Evolutionary conservation across 2,888 invertebrate genomes (phyloP).

Genomic region (Drosophila kanekoi): DNA sequence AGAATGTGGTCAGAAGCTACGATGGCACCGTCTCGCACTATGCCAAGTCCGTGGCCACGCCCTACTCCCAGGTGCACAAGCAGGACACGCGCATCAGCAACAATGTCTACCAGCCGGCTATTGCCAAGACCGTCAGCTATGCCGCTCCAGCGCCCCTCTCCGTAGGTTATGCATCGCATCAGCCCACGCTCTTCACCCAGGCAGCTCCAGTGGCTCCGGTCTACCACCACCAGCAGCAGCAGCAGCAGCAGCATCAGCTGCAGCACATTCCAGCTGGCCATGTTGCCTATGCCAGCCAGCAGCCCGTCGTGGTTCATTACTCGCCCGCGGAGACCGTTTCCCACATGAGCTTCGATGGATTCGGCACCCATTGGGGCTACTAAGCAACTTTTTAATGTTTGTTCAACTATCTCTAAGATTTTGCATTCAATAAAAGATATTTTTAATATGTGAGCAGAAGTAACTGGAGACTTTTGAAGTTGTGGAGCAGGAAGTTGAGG

Average conservation of each 20-base stretch:
- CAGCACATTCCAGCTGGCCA: conserved; percentile 64
- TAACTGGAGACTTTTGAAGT: too few relatives aligned
- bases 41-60: conserved; percentile 87
- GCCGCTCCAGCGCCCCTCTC: conserved; percentile 81
- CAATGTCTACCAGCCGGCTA: conserved; percentile 86
- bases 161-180: conserved; percentile 46
- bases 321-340: conserved; percentile 88
- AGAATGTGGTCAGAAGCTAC: conserved; percentile 86
- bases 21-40: conserved; percentile 86
- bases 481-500: neutral
- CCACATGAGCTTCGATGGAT: conserved; percentile 88
- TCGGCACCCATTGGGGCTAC: conserved; percentile 88
- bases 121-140: conserved; percentile 81
- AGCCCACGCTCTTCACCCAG: conserved; percentile 71
- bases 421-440: conserved; percentile 22
- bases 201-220: conserved; percentile 65
- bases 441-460: neutral
- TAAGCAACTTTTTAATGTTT: conserved; percentile 74
- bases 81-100: conserved; percentile 87
- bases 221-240: conserved; percentile 43
- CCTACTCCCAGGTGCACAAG: conserved; percentile 87
- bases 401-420: conserved; percentile 15
- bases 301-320: conserved; percentile 83
- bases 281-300: conserved; percentile 78
- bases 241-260: too few relatives aligned